Conservation (phyloP, 92 coral and sea anemone genomes). For the Epizoanthus stellaris region DNA sequence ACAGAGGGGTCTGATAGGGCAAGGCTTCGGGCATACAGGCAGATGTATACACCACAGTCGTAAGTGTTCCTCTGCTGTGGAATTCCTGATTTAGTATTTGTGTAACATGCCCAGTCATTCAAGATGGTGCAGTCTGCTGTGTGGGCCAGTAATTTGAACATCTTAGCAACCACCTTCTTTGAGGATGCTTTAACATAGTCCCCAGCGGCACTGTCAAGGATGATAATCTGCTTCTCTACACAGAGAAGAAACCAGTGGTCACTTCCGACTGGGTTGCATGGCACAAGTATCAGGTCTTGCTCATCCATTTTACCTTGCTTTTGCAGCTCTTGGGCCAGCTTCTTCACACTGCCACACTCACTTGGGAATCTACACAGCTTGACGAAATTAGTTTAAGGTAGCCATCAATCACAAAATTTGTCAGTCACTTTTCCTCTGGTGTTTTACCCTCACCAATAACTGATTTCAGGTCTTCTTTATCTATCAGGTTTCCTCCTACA, state of each 20-base stretch:
- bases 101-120: conserved; percentile 22
- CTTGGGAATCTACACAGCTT: conserved; percentile 21
- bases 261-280: background rate
- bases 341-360: conserved; percentile 4
- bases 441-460: conserved; percentile 10
- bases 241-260: conserved; percentile 27
- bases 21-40: conserved; percentile 20
- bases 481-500: conserved; percentile 18
- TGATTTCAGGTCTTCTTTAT: conserved; percentile 13
- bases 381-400: conserved; percentile 13
- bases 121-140: conserved; percentile 5
- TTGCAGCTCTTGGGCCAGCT: conserved; percentile 23
- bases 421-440: conserved; percentile 28
- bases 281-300: conserved; percentile 23
- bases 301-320: conserved; percentile 1
- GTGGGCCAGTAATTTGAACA: conserved; percentile 13
- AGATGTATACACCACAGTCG: conserved; percentile 25
- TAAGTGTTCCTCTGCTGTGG: conserved; percentile 22
- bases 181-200: background rate
- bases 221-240: conserved; percentile 19
- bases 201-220: conserved; percentile 23
- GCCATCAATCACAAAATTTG: conserved; percentile 18
- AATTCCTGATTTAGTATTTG: background rate
- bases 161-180: background rate
- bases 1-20: conserved; percentile 17